phyloP scores from a whole-genome alignment of 2,888 invertebrate genomes.

The Callyntrura guangdongensis region DNA sequence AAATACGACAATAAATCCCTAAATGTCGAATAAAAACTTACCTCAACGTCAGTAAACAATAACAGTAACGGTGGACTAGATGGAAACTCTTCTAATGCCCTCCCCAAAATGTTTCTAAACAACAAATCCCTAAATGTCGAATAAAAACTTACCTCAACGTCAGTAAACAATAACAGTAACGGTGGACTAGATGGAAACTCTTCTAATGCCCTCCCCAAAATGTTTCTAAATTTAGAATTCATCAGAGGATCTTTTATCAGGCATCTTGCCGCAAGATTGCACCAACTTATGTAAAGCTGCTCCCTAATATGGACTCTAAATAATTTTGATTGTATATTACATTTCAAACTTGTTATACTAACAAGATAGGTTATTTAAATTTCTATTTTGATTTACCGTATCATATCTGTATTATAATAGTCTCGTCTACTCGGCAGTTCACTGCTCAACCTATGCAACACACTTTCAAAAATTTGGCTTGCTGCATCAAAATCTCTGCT shows the following conservation, averaged over 20 bases:
- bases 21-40: too few relatives aligned
- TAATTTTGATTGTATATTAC: neutral
- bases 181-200: conserved; percentile 84
- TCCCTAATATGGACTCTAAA: conserved; percentile 81
- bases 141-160: conserved; percentile 84
- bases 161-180: conserved; percentile 80
- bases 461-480: conserved; percentile 73
- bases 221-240: conserved; percentile 81
- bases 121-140: too few relatives aligned
- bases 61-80: conserved; percentile 83
- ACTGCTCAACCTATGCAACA: conserved; percentile 64
- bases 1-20: too few relatives aligned
- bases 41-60: conserved; percentile 83
- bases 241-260: conserved; percentile 79
- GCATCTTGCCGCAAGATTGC: conserved; percentile 81
- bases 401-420: conserved; percentile 76
- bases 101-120: conserved; percentile 80
- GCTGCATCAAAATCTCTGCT: conserved; percentile 79
- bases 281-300: conserved; percentile 83
- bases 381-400: conserved; percentile 80
- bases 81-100: conserved; percentile 82
- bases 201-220: conserved; percentile 78
- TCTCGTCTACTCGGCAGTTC: conserved; percentile 72
- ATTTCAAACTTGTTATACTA: too few relatives aligned
- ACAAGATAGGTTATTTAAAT: too few relatives aligned